Percentiles rank a stretch among this genome's conserved stretches.
Conservation (phyloP, 2,888 invertebrate species). For the Atherix ibis region DNA sequence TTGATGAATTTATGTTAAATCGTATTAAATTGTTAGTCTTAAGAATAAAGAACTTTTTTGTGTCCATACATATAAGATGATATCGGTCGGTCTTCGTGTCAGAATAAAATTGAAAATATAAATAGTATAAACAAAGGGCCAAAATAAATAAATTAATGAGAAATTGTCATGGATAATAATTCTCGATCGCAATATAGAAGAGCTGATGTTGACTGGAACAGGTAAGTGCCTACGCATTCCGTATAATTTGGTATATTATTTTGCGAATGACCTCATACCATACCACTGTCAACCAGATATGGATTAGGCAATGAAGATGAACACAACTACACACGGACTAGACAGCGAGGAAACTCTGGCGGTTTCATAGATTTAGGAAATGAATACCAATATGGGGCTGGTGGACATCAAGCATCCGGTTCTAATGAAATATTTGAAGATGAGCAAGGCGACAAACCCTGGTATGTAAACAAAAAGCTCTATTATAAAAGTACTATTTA, state of each 20-base stretch:
- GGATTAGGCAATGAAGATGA: constrained; percentile 30
- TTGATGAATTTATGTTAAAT: too few relatives aligned
- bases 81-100: too few relatives aligned
- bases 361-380: constrained; percentile 62
- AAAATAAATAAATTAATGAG: background rate
- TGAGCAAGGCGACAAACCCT: constrained; percentile 55
- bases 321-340: constrained; percentile 34
- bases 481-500: background rate
- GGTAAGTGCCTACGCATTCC: constrained; percentile 15
- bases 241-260: constrained; percentile 13
- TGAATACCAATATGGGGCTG: constrained; percentile 58
- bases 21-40: too few relatives aligned
- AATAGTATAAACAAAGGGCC: too few relatives aligned
- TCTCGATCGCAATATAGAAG: constrained; percentile 11
- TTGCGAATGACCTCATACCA: background rate
- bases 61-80: too few relatives aligned
- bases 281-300: constrained; percentile 16
- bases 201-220: constrained; percentile 26
- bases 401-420: constrained; percentile 71
- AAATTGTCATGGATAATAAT: constrained; percentile 6
- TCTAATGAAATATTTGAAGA: constrained; percentile 85
- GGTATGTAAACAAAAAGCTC: constrained; percentile 20
- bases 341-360: constrained; percentile 47
- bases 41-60: too few relatives aligned
- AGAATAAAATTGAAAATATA: too few relatives aligned